Evolutionary conservation across 2,113 vertebrate genomes (phyloP), one percentile per base, ranked within the genome.

Genomic region (Gambusia holbrooki): DNA sequence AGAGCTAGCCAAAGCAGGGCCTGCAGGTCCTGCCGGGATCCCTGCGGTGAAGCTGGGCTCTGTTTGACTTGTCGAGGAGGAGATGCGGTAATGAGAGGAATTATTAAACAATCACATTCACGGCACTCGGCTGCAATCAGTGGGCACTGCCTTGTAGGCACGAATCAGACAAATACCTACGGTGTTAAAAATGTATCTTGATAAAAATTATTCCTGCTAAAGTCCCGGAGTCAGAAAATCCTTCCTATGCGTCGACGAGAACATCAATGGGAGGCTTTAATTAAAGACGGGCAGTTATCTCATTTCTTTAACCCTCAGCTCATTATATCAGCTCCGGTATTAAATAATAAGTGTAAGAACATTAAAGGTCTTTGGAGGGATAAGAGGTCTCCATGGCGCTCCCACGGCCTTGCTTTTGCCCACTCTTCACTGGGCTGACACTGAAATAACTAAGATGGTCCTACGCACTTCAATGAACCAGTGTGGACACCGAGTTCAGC

Each of bases 71-170:
- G 83, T 84, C 82, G 62, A 42, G 69, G 81, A 76, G 80, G 81
- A 74, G 86, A 87, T 45, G 54, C 22, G 45, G 35, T 89, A 90
- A 93, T 90, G 87, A 90, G 87, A 69, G 79, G 83, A 90, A 87
- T 89, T 86, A 88, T 74, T 83, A 77, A 83, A 88, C 77, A 84
- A 84, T 90, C 84, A 76, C 70, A 86, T 70, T 79, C 71, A 71
- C 62, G 60, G 65, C 84, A 72, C 45, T 27, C 82, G 66, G 79
- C 60, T 17, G 22, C 54, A 82, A 73, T 13, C 58, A 65, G 77
- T n/a, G 33, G 74, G 54, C 71, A 84, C 0, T 5, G 32, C 27
- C 77, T 32, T 29, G 11, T 62, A 10, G 25, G 22, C 51, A n/a
- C 25, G 51, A 75, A 72, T 73, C 63, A 74, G 32, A 79, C 51